Evolutionary conservation across 2,113 vertebrate genomes (phyloP).

Genomic region (Nyctereutes procyonoides): DNA sequence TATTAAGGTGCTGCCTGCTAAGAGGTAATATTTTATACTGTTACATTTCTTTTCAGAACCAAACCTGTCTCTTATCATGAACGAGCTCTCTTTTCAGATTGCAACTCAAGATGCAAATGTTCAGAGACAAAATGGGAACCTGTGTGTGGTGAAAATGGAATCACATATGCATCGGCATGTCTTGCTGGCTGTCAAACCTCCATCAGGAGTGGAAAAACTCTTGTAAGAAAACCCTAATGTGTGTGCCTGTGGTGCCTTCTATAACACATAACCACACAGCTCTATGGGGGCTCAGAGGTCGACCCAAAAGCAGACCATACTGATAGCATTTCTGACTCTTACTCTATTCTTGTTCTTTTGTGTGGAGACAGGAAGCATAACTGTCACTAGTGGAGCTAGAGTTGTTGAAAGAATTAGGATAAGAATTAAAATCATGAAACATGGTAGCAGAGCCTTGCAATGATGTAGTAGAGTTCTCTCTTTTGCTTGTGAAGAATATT

Average conservation of each 20-base stretch:
- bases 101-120: conserved; percentile 91
- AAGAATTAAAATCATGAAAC: neutral
- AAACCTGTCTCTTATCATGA: conserved; percentile 82
- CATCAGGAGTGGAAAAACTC: conserved; percentile 87
- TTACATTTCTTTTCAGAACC: conserved; percentile 84
- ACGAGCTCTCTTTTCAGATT: conserved; percentile 89
- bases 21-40: conserved; percentile 35
- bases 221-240: conserved; percentile 85
- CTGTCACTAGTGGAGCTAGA: neutral
- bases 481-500: neutral
- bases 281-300: neutral
- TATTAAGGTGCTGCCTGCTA: neutral
- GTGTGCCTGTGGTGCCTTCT: neutral
- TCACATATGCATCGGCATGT: conserved; percentile 94
- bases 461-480: neutral
- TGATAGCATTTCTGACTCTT: neutral
- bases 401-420: neutral
- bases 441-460: neutral
- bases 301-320: neutral
- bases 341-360: neutral
- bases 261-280: neutral
- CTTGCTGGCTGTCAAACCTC: conserved; percentile 92
- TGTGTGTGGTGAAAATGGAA: conserved; percentile 93
- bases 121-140: conserved; percentile 93
- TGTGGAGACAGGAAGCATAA: neutral